These are phyloP conservation scores for Peromyscus melanophrys DNA, from an alignment of 2,797 vertebrate genomes.

Conservation along the genomic window DNA sequence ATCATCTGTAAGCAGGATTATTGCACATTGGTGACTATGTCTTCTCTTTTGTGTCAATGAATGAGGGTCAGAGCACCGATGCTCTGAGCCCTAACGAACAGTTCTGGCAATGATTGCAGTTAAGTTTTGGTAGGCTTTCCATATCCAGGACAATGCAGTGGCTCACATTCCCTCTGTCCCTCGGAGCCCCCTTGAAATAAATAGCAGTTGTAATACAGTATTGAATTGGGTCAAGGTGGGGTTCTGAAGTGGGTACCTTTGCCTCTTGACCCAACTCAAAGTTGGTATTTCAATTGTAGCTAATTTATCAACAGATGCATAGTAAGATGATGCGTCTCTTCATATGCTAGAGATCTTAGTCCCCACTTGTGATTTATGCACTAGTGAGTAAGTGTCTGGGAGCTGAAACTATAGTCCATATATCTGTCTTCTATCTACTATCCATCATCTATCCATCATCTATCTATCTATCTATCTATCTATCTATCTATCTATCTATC, in stretches of 20 bases:
- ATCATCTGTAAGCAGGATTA: neutral
- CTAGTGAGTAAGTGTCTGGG: neutral
- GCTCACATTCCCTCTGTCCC: constrained; percentile 33
- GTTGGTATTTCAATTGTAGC: constrained; percentile 46
- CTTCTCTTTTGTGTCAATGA: constrained; percentile 1
- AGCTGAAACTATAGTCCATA: neutral
- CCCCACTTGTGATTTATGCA: neutral
- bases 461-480: neutral
- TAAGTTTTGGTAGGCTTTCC: neutral
- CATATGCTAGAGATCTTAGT: constrained; percentile 34
- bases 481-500: neutral
- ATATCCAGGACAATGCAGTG: neutral
- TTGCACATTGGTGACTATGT: neutral
- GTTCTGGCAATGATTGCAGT: neutral
- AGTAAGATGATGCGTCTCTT: neutral
- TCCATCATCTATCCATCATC: neutral
- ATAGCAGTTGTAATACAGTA: neutral
- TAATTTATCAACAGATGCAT: constrained; percentile 21
- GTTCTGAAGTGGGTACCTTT: constrained; percentile 48
- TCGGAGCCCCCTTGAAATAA: constrained; percentile 64
- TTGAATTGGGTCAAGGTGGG: constrained; percentile 36
- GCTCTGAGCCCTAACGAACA: constrained; percentile 65
- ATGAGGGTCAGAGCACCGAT: constrained; percentile 44
- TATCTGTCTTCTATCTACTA: neutral
- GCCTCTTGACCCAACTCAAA: constrained; percentile 25